These are phyloP conservation scores for Drosophila birchii DNA, from an alignment of 2,888 invertebrate species.

Conservation along the genomic window DNA sequence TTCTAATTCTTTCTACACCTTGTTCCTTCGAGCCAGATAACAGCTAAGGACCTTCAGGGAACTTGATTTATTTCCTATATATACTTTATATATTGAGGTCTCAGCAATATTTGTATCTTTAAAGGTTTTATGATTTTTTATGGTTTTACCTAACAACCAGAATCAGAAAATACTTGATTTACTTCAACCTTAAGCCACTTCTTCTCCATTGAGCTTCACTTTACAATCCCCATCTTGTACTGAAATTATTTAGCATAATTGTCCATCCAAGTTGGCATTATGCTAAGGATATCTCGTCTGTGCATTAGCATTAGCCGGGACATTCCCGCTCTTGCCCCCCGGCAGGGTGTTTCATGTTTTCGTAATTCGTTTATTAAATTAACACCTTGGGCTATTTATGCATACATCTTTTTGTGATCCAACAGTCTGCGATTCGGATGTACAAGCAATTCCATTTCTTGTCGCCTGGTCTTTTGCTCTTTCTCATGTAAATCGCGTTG, in stretches of 20 bases:
- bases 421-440: conserved; percentile 51
- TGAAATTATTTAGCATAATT: conserved; percentile 41
- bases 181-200: background rate
- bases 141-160: background rate
- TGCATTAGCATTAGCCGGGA: conserved; percentile 40
- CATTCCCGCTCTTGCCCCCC: conserved; percentile 18
- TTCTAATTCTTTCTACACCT: background rate
- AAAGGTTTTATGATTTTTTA: rapidly evolving
- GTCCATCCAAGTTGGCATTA: conserved; percentile 34
- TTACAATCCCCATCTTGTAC: background rate
- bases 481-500: conserved; percentile 69
- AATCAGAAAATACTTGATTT: background rate
- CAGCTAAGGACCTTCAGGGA: background rate
- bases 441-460: conserved; percentile 18
- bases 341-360: conserved; percentile 48
- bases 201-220: background rate
- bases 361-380: conserved; percentile 64
- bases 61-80: background rate
- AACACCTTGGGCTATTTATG: conserved; percentile 65
- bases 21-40: background rate
- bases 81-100: too few species aligned
- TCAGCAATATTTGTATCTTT: background rate
- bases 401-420: conserved; percentile 41
- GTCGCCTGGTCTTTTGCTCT: conserved; percentile 54
- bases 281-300: conserved; percentile 42